Conservation (phyloP, 2,797 vertebrate species). For the Tauraco hartlaubi region DNA sequence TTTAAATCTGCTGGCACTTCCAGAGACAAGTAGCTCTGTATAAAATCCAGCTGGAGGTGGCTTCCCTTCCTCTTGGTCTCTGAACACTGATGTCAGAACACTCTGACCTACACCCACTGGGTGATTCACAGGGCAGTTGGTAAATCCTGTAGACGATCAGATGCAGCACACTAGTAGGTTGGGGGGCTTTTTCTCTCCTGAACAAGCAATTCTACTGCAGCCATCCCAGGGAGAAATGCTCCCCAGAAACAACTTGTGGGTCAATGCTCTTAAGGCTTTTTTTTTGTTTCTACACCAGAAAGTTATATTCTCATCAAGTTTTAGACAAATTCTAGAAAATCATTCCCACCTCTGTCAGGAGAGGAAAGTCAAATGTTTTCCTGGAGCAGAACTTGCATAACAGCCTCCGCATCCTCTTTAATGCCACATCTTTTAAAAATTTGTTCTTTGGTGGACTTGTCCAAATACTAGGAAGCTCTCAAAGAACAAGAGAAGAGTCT, state of each 20-base stretch:
- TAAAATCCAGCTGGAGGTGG: conserved; percentile 2
- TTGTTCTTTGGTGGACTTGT: neutral
- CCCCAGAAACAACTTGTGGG: neutral
- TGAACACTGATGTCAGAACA: neutral
- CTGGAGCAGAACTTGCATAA: neutral
- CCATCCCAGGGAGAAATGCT: neutral
- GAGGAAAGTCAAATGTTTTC: neutral
- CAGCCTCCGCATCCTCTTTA: neutral
- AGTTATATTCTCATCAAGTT: neutral
- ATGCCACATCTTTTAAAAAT: neutral
- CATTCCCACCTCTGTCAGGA: neutral
- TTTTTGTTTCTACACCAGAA: neutral
- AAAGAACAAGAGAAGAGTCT: neutral
- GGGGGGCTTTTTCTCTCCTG: neutral
- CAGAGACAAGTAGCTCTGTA: neutral
- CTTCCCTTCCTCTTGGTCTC: neutral
- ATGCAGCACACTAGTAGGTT: neutral
- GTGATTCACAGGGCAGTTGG: neutral
- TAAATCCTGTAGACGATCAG: neutral
- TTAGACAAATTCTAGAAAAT: neutral
- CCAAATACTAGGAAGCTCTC: neutral
- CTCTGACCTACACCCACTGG: neutral
- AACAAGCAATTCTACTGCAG: neutral
- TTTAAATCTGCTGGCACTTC: conserved; percentile 32
- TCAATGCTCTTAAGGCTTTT: neutral